Percentiles rank a stretch among this genome's conserved stretches.
These are phyloP conservation scores for Pollachius pollachius DNA, from an alignment of 2,113 vertebrate species.

Conservation along the genomic window DNA sequence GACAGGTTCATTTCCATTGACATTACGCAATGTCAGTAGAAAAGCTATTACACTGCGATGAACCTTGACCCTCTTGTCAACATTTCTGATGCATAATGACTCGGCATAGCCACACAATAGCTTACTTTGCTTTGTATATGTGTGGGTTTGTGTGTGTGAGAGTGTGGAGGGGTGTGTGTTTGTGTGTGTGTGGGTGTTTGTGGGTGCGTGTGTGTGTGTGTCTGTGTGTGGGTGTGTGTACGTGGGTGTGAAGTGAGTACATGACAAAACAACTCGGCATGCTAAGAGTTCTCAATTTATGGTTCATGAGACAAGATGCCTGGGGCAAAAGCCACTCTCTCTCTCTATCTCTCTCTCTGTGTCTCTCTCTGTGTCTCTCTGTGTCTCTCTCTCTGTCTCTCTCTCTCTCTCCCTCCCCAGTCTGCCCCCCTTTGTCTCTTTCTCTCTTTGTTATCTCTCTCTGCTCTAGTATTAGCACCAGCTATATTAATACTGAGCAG, in stretches of 20 bases:
- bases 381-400: conserved; percentile 29
- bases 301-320: conserved; percentile 40
- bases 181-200: conserved; percentile 11
- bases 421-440: conserved; percentile 13
- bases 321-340: conserved; percentile 1
- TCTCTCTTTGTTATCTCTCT: too few species aligned
- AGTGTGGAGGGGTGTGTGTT: not conserved
- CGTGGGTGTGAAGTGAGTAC: conserved; percentile 17
- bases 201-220: not conserved
- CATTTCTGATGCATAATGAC: conserved; percentile 25
- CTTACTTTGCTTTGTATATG: conserved; percentile 3
- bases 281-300: conserved; percentile 32
- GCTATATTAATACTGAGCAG: too few species aligned
- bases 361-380: conserved; percentile 3
- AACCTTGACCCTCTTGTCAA: conserved; percentile 41
- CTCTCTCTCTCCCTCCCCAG: not conserved
- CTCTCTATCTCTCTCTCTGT: conserved; percentile 9
- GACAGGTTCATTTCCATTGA: conserved; percentile 32
- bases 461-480: too few species aligned
- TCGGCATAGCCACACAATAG: conserved; percentile 6
- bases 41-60: conserved; percentile 36
- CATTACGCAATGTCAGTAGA: conserved; percentile 27
- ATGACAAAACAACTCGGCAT: conserved; percentile 11
- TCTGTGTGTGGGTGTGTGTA: not conserved
- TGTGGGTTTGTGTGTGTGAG: conserved; percentile 8